Evolutionary conservation across 2,797 vertebrate species (phyloP), one percentile per base, ranked within the genome.

Genomic region (Glyptemys insculpta): DNA sequence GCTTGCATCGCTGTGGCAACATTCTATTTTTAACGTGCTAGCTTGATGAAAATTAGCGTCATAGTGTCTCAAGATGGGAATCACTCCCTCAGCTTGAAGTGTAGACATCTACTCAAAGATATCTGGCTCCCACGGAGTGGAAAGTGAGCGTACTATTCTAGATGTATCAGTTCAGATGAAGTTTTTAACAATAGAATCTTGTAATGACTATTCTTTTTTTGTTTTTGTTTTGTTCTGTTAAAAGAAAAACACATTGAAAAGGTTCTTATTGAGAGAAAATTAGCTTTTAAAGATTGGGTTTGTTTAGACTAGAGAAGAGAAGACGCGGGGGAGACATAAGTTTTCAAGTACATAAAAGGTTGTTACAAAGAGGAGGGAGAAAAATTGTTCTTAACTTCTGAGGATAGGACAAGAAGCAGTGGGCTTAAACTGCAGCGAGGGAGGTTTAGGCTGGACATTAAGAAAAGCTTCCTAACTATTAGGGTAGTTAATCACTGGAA

Each of bases 111-210:
- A 18, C 29, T 65, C 3, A 15, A 65, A 65, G 16, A 31, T 62
- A 12, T 34, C 29, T 62, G 6, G 12, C 59, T 62, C 31, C 59
- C 59, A 62, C 3, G 6, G 14, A n/a, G 31, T 65, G 31, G 59
- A n/a, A 65, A 65, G 59, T 65, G 59, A 65, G 29, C 8, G 8
- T 65, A 65, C 31, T 65, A 18, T 65, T 65, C 15, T 65, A 65
- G 59, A 62, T 16, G 29, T 27, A 34, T 62, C 59, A 34, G 31
- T 34, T 62, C 59, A 62, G 12, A 59, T 59, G 14, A 57, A 57
- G 27, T 62, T 94, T 92, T 93, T 91, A 91, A 65, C 80, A 5
- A n/a, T 47, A 79, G 18, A n/a, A 5, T 8, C n/a, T 68, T 94
- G 92, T 88, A 31, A 29, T 81, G 62, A 80, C 10, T 56, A 89